Evolutionary conservation across 2,888 invertebrate species (phyloP).

Genomic region (Melolontha melolontha): DNA sequence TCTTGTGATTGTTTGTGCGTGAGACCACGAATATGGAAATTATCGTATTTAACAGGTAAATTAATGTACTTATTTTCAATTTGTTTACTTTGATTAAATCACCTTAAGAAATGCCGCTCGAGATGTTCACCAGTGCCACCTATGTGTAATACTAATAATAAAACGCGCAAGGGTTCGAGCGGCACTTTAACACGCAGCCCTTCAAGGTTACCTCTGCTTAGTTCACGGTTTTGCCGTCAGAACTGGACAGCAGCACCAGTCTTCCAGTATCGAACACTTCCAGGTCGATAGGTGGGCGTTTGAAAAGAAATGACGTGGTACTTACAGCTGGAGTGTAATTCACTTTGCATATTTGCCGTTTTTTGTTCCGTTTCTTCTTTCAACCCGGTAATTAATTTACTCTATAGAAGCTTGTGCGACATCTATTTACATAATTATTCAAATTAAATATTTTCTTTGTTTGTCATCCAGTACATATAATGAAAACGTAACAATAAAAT

Average conservation of each 20-base stretch:
- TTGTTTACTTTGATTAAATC: background rate
- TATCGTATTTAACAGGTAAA: slow-evolving; percentile 18
- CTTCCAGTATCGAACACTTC: slow-evolving; percentile 44
- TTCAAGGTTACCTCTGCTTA: slow-evolving; percentile 48
- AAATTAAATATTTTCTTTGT: slow-evolving; percentile 8
- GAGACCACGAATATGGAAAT: background rate
- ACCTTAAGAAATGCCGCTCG: background rate
- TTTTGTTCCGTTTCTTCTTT: slow-evolving; percentile 4
- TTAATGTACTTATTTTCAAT: background rate
- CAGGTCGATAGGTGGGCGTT: slow-evolving; percentile 41
- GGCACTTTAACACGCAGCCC: slow-evolving; percentile 49
- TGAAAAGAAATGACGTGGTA: slow-evolving; percentile 33
- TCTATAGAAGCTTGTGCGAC: slow-evolving; percentile 15
- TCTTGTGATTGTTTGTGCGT: background rate
- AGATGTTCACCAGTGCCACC: slow-evolving; percentile 47
- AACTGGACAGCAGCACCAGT: slow-evolving; percentile 54
- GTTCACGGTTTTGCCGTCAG: slow-evolving; percentile 54
- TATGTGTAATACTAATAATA: slow-evolving; percentile 44
- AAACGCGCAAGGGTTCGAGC: slow-evolving; percentile 44
- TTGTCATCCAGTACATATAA: background rate
- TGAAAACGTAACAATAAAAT: background rate
- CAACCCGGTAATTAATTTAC: slow-evolving; percentile 14
- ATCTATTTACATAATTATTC: slow-evolving; percentile 27
- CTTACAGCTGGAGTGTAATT: slow-evolving; percentile 10
- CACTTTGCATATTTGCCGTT: slow-evolving; percentile 18